Evolutionary conservation across 2,888 invertebrate species (phyloP).

Genomic region (Pristionchus exspectatus): DNA sequence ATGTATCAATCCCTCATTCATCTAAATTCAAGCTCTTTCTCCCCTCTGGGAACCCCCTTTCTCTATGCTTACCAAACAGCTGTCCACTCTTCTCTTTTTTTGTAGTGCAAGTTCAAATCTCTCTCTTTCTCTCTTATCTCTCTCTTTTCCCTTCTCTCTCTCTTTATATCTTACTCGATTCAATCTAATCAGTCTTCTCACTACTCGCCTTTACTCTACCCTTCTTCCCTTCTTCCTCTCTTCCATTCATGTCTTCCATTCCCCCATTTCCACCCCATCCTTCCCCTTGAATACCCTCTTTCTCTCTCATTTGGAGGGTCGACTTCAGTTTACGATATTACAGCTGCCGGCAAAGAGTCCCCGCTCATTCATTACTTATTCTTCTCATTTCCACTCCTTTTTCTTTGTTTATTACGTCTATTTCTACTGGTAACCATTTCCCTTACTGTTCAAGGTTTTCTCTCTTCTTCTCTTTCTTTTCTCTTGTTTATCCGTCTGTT

Average conservation of each 20-base stretch:
- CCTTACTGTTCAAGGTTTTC: neutral
- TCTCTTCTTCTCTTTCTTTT: constrained; percentile 9
- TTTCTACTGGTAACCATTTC: neutral
- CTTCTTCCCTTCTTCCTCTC: neutral
- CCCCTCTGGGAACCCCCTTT: neutral
- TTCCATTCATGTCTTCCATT: constrained; percentile 22
- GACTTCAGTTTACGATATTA: constrained; percentile 16
- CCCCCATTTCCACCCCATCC: constrained; percentile 1
- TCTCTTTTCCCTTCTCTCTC: neutral
- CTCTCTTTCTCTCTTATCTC: constrained; percentile 8
- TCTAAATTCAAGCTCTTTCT: neutral
- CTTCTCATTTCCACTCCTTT: neutral
- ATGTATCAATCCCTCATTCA: constrained; percentile 32
- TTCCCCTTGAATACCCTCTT: constrained; percentile 22
- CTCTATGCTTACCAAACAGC: constrained; percentile 20
- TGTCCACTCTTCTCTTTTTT: constrained; percentile 24
- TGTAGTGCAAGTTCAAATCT: neutral
- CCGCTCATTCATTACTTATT: neutral
- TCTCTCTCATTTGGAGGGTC: constrained; percentile 3
- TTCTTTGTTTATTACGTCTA: constrained; percentile 27
- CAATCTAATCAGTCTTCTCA: constrained; percentile 24
- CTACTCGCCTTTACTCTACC: neutral
- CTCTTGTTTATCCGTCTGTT: constrained; percentile 3
- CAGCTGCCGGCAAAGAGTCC: neutral
- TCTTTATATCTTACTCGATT: neutral